Evolutionary conservation across 2,113 vertebrate species (phyloP), one percentile per base, ranked within the genome.

Genomic region (Mus spicilegus): DNA sequence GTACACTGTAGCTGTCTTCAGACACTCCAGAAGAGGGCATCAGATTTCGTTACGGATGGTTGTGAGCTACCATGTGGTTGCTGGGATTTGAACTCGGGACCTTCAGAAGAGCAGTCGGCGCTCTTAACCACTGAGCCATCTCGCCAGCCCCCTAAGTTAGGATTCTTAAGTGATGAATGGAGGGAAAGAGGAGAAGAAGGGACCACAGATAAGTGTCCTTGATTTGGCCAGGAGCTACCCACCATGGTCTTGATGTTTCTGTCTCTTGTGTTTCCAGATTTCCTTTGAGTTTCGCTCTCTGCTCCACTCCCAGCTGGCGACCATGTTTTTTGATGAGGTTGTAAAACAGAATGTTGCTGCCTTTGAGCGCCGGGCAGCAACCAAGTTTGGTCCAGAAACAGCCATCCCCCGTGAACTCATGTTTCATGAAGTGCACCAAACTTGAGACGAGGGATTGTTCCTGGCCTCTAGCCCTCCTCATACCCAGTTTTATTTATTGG

Each of bases 211-310:
- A 54, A 46, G 77, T 72, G 24, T 30, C 30, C 16, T 75, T 91
- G 46, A 58, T 84, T 89, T 95, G 87, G 46, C 70, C 42, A 87
- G 42, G 82, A 87, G 54, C 56, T 92, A 63, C 54, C 58, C 65
- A 82, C 72, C 14, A 19, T 46, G 39, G 49, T 82, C 81, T 93
- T 91, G 19, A 87, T 72, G 56, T 70, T 92, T 90, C 61, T 96
- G 81, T 94, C 75, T 97, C 95, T 58, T 93, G 56, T 78, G 46
- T 93, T 93, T 86, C 91, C 98, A 99, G 99, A 99, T 99, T 97
- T 99, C 99, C 96, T 99, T 99, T 51, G 99, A 99, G 98, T 99
- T 99, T 96, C 99, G 99, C 85, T 99, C 99, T 13, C 97, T 99
- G 98, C 99, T 99, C 89, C 99, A 99, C 99, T 99, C 99, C 65